Evolutionary conservation across 2,113 vertebrate species (phyloP), one percentile per base, ranked within the genome.

Genomic region (Naja naja): DNA sequence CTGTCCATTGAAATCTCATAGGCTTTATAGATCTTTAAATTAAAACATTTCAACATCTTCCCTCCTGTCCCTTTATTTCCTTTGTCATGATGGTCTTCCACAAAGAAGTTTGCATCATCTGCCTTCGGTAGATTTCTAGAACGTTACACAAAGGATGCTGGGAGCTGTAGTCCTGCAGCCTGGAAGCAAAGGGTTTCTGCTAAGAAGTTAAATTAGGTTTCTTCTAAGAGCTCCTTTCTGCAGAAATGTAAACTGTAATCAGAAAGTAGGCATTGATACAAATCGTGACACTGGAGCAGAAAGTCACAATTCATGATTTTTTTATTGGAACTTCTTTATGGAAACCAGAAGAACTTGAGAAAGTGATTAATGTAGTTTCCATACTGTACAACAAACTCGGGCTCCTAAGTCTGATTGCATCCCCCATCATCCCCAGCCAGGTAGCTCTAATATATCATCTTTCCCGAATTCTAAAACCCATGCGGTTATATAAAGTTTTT

Each of bases 181-280:
- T 43, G 45, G 89, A 93, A 90, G 86, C 89, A 93, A 90, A 90
- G n/a, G 55, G 8, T 54, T 93, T 64, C 9, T 85, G 53, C 64
- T 25, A 69, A 69, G 12, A 69, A 69, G 12, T 69, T 69, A 60
- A n/a, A 14, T 43, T 30, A 43, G 27, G 47, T 56, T 90, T 53
- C 30, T 60, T 16, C 23, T 39, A n/a, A 49, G 8, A 2, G 58
- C 9, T 0, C 30, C 25, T 16, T 25, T 25, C 45, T 30, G 52
- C 4, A n/a, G 34, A 81, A 89, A 89, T 45, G 22, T 54, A 27
- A 52, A 39, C 27, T 53, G 16, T 34, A 30, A n/a, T n/a, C 47
- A 20, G 74, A 60, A 93, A 90, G 5, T 69, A 47, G 47, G 45
- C 11, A 49, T 89, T 85, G 87, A 9, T 52, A 55, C 34, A 22